phyloP scores from a whole-genome alignment of 2,113 vertebrate species.

The Colinus virginianus region DNA sequence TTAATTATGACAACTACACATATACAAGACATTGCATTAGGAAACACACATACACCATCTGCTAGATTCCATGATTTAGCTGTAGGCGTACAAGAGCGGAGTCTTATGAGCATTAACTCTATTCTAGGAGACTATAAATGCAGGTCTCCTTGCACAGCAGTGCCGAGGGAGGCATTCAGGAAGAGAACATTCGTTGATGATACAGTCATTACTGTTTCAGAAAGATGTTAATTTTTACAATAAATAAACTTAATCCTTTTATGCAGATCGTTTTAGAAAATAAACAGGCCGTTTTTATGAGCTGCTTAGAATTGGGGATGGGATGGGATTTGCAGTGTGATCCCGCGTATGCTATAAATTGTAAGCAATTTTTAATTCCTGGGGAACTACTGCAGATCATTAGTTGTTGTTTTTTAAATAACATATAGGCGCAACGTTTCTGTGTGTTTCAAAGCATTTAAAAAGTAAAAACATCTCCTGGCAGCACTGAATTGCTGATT shows the following conservation, averaged over 20 bases:
- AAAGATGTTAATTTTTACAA: conserved; percentile 70
- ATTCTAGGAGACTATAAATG: conserved; percentile 41
- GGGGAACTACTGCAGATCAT: conserved; percentile 9
- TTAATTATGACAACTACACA: conserved; percentile 77
- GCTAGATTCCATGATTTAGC: conserved; percentile 73
- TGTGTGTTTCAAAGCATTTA: conserved; percentile 7
- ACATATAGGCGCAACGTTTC: conserved; percentile 9
- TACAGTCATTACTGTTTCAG: conserved; percentile 32
- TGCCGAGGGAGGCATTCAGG: conserved; percentile 47
- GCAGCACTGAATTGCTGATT: neutral
- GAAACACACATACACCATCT: conserved; percentile 75
- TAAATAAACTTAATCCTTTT: conserved; percentile 73
- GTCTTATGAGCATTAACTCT: conserved; percentile 66
- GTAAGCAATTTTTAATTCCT: conserved; percentile 37
- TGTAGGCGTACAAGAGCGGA: conserved; percentile 57
- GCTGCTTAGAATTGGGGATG: conserved; percentile 44
- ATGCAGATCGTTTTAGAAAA: conserved; percentile 61
- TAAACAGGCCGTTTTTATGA: conserved; percentile 72
- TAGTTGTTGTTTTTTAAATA: conserved; percentile 36
- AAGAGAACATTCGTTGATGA: conserved; percentile 13
- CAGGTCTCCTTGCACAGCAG: conserved; percentile 23
- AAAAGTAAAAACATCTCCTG: neutral
- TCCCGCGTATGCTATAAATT: neutral
- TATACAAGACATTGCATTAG: conserved; percentile 69
- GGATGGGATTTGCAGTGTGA: conserved; percentile 10